phyloP scores from a whole-genome alignment of 2,888 invertebrate genomes.

The Dynastes tityus region DNA sequence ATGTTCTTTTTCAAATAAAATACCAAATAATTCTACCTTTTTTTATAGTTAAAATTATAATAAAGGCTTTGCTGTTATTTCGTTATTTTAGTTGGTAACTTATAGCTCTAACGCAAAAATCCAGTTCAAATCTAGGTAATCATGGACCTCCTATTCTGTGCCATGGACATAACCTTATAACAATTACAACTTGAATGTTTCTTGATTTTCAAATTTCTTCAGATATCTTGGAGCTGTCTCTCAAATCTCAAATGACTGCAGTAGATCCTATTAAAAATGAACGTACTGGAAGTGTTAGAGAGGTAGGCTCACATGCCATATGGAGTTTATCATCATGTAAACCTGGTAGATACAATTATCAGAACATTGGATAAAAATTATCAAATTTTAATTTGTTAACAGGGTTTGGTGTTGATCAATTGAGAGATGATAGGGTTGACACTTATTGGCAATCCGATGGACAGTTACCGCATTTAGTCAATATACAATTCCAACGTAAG shows the following conservation, averaged over 20 bases:
- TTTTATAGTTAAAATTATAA: no score
- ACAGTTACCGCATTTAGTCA: conserved; percentile 96
- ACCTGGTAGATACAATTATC: conserved; percentile 78
- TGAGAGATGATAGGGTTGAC: conserved; percentile 95
- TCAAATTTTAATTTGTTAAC: background rate
- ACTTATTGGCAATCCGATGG: conserved; percentile 99
- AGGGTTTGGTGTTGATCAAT: conserved; percentile 98
- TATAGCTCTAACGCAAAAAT: no score
- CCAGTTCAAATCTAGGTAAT: no score
- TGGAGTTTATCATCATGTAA: conserved; percentile 99
- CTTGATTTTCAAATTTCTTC: no score
- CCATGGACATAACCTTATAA: no score
- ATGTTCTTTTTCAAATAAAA: no score
- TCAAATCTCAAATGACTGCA: conserved; percentile 57
- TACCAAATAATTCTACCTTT: no score
- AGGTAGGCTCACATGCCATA: conserved; percentile 76
- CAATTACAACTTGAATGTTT: no score
- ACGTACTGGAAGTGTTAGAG: conserved; percentile 67
- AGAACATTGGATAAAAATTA: conserved; percentile 12
- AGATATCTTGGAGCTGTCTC: no score
- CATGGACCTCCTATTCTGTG: no score
- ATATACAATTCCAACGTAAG: conserved; percentile 96
- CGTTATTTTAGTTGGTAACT: no score
- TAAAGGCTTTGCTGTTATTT: no score
- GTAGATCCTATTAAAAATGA: conserved; percentile 75